Evolutionary conservation across 2,113 vertebrate species (phyloP).

Genomic region (Stomatorhinus ivindoensis): DNA sequence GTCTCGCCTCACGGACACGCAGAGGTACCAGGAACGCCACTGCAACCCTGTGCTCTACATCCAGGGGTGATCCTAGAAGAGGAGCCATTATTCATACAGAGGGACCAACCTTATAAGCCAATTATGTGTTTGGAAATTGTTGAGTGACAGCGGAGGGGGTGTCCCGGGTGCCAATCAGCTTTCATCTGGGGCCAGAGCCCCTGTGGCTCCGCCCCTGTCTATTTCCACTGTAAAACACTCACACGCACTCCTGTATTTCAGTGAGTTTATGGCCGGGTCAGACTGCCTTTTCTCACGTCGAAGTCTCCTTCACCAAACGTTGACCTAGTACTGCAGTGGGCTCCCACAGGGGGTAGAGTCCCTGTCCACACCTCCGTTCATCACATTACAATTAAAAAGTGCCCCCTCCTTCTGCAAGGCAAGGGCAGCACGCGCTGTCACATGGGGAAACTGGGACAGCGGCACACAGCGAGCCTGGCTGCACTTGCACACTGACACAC

Average conservation of each 20-base stretch:
- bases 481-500: not conserved
- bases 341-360: not conserved
- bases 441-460: not conserved
- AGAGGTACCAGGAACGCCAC: not conserved
- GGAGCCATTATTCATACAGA: not conserved
- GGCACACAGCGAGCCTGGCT: not conserved
- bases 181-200: not conserved
- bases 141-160: not conserved
- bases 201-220: not conserved
- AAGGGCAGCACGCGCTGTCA: not conserved
- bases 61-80: not conserved
- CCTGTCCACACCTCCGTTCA: not conserved
- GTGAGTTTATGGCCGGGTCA: not conserved
- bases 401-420: not conserved
- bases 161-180: not conserved
- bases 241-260: not conserved
- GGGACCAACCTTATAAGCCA: not conserved
- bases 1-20: not conserved
- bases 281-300: not conserved
- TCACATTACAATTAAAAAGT: not conserved
- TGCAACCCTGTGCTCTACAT: not conserved
- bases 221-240: not conserved
- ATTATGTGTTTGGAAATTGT: not conserved
- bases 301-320: not conserved
- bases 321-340: not conserved